Evolutionary conservation across 1,140 invertebrate genomes (phyloP), one percentile per base, ranked within the genome.

Genomic region (Venturia canescens): DNA sequence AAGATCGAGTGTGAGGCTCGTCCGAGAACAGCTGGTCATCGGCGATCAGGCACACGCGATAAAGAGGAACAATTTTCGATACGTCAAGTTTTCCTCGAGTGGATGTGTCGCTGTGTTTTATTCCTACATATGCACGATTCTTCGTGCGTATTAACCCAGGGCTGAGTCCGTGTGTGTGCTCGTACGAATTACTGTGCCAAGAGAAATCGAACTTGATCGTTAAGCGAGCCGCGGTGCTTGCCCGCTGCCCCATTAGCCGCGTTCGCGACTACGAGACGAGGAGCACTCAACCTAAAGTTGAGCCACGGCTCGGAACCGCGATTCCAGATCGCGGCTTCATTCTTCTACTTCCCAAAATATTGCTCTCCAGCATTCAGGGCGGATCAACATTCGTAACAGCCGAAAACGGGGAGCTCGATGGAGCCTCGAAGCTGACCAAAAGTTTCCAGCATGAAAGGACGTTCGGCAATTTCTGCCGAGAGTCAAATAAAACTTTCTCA

Each of bases 191-290:
- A 85, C 83, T 84, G 85, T 87, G 89, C 87, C 88, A 90, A 90
- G 88, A 90, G 89, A 90, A 90, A 90, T 90, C 89, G 88, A 90
- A 90, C 86, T 89, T 89, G 88, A 90, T 90, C 89, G 88, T 89
- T 89, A 90, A 89, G 86, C 88, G 84, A 87, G 86, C 86, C 88
- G 88, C 88, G 87, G 89, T 87, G 85, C 85, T 84, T 80, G 79
- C 84, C 11, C 29, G 23, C 87, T 87, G 87, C 86, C 86, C 86
- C 87, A 89, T 90, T 88, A 89, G 87, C 86, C 88, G 88, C 87
- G 84, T 87, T 88, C 84, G 84, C 86, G 83, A 80, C 44, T 53
- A 57, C 53, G 21, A 72, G 53, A 23, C 26, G 31, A 23, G 18
- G 53, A 3, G 13, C 53, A n/a, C 18, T 4, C 18, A 57, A 18